Evolutionary conservation across 2,888 invertebrate species (phyloP).

Genomic region (Acronicta aceris): DNA sequence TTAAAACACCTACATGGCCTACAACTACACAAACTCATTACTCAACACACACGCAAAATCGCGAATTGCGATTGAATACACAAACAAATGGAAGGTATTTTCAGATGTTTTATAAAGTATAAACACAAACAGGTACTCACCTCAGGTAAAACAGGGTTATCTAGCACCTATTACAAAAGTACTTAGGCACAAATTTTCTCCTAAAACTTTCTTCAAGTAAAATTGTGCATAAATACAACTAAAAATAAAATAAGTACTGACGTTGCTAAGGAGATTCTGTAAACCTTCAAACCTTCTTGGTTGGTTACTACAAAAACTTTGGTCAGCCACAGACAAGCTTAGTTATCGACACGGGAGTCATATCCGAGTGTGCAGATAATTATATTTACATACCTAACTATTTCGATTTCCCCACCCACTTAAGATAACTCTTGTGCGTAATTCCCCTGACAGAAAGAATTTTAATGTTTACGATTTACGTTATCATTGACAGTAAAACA

Average conservation of each 20-base stretch:
- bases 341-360: neutral
- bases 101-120: too few species aligned
- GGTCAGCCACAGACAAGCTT: neutral
- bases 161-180: neutral
- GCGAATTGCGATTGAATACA: neutral
- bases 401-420: neutral
- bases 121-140: too few species aligned
- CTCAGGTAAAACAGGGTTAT: neutral
- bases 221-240: too few species aligned
- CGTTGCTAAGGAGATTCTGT: constrained; percentile 4
- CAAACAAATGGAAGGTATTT: neutral
- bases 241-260: neutral
- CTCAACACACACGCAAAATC: neutral
- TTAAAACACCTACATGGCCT: neutral
- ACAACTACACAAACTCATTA: too few species aligned
- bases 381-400: neutral
- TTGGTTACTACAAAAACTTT: neutral
- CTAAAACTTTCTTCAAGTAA: too few species aligned
- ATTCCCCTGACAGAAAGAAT: constrained; percentile 16
- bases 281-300: neutral
- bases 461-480: constrained; percentile 9
- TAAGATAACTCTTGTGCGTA: neutral
- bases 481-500: neutral
- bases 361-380: neutral
- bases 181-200: too few species aligned